Evolutionary conservation across 2,888 invertebrate genomes (phyloP), one percentile per base, ranked within the genome.

Genomic region (Erannis defoliaria): DNA sequence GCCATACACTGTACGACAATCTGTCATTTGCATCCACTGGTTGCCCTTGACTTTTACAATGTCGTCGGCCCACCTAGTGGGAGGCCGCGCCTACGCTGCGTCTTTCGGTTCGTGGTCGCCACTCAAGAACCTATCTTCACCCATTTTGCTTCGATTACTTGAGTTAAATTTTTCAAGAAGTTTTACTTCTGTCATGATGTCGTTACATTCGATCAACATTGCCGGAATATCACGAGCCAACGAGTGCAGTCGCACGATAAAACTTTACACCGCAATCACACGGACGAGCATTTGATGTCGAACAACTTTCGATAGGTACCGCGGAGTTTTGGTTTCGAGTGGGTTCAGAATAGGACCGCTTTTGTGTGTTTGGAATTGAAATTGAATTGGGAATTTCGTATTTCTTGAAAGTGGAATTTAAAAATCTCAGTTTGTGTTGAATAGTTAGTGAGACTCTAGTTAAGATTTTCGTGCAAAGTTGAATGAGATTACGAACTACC

Each of bases 211-310:
- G 19, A 26, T 43, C 26, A 45, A 50, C 50, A 37, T 50, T 45
- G 50, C 10, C 5, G 4, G 19, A 51, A 58, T 58, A 58, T 51
- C 51, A 46, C 18, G 26, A 56, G 43, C 31, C 45, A 38, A 19
- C 19, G 56, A 62, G 62, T 62, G 62, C 62, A 66, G 48, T 53
- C 23, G 14, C 38, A 49, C 61, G 59, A 70, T 67, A 70, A 66
- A 67, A 67, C 60, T 70, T 66, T 64, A 64, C 59, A 64, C 59
- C 64, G 26, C 64, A 53, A 56, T 60, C 60, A 54, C 61, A 56
- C 49, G 54, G 55, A 57, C 56, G 40, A n/a, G 51, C 50, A 60
- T 66, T 66, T 57, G 50, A 58, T 60, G 59, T 64, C 42, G 55
- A 50, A 38, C 45, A 49, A 50, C 29, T 40, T 62, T 62, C 57